Evolutionary conservation across 2,888 invertebrate genomes (phyloP), one percentile per base, ranked within the genome.

Genomic region (Eretmocerus hayati): DNA sequence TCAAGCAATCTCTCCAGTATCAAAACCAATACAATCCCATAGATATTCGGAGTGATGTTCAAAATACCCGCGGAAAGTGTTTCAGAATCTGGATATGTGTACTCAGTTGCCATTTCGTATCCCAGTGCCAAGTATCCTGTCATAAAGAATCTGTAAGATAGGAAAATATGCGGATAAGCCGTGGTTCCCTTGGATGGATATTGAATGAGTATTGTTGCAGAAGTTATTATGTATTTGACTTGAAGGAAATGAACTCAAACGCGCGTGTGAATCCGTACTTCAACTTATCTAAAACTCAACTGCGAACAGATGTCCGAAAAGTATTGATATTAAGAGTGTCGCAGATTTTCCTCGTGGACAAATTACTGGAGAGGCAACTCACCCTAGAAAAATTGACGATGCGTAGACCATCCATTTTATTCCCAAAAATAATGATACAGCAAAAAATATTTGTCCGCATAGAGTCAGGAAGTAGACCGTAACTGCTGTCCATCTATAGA

Each of bases 21-120:
- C 9, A 71, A 26, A 5, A 70, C 62, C 5, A 72, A 48, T 2
- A 64, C 49, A 6, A 72, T 62, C 2, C 70, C 65, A 22, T 69
- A 72, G 33, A 65, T 41, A 54, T 69, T 68, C 50, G 66, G 67
- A 33, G 66, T 58, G 22, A 81, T 80, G 65, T 85, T 85, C 26
- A 86, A 72, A 19, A 87, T 70, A 1, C 85, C 85, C 3, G 82
- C 80, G 1, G 84, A 78, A 0, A 81, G 81, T 4, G 81, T 81
- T 67, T 87, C 86, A 0, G 84, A 77, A 59, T 83, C 81, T 1
- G 85, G 85, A 65, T 81, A 86, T 1, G 85, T 85, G 44, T 84
- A 73, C 67, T 87, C 86, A 15, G 83, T 81, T 21, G 83, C 84
- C 61, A 85, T 79, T 62, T 87, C 85, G 67, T 84, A 85, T 1